Evolutionary conservation across 2,888 invertebrate genomes (phyloP), one percentile per base, ranked within the genome.

Genomic region (Oxyteleia sp.): DNA sequence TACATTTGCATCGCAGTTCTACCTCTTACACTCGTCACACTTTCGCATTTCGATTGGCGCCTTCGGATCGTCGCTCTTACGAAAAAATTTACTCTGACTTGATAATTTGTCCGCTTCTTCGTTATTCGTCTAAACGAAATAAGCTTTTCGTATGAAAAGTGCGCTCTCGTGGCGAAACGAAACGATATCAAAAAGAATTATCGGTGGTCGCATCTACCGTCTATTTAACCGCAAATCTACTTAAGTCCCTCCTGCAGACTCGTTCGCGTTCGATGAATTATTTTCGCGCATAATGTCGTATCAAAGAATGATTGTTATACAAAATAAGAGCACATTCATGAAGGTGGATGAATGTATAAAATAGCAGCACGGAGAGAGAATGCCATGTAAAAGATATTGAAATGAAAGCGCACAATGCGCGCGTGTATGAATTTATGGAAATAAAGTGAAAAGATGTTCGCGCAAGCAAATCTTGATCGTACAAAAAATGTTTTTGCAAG

Each of bases 291-390:
- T 35, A 49, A 64, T 15, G 15, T 51, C 51, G 51, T 66, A 51
- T 38, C 18, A 66, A 69, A 59, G 57, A 59, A 71, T 71, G 47
- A 71, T 71, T 71, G 47, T 59, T 71, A 59, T 71, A 71, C 59
- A 71, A 71, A 71, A 59, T 59, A 59, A 71, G 49, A 38, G 38
- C 41, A 43, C 49, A 51, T 71, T 38, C 45, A 72, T 61, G 61
- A 32, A 29, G 51, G 29, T 32, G 61, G 43, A 61, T n/a, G 72
- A 61, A 72, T 72, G 61, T 61, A 72, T 72, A 72, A 72, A 72
- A 72, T 72, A 72, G 43, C 41, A 72, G 71, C 23, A 23, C 49
- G 47, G n/a, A 35, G 49, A 13, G 45, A 20, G 51, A 43, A 63
- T 55, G 53, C 53, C 51, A 38, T 49, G 53, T 35, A 63, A 63